phyloP scores from a whole-genome alignment of 2,113 vertebrate genomes.

The Labrus mixtus region DNA sequence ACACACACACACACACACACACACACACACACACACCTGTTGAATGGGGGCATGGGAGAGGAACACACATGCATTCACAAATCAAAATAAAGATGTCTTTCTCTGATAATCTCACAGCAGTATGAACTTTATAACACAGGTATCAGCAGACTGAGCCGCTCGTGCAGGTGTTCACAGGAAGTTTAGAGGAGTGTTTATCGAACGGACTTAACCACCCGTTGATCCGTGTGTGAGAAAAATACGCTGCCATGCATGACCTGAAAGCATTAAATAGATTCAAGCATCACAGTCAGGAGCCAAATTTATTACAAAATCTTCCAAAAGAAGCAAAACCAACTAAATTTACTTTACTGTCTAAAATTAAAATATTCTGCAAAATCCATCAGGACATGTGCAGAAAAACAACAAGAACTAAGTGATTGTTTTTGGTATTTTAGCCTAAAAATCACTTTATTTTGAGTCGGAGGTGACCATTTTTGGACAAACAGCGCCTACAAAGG shows the following conservation, averaged over 20 bases:
- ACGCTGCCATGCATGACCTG: too few species aligned
- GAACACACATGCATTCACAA: background rate
- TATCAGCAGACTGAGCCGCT: background rate
- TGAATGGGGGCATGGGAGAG: background rate
- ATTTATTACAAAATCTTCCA: too few species aligned
- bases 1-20: background rate
- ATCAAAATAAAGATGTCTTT: background rate
- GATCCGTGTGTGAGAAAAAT: background rate
- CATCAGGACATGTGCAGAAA: too few species aligned
- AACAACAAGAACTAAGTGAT: too few species aligned
- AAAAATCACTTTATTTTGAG: too few species aligned
- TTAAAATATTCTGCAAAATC: too few species aligned
- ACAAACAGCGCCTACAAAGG: too few species aligned
- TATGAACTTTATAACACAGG: background rate
- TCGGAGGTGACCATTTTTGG: too few species aligned
- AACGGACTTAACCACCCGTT: background rate
- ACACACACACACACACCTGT: background rate
- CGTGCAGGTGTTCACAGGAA: slow-evolving; percentile 11
- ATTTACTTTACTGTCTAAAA: too few species aligned
- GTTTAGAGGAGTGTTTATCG: background rate
- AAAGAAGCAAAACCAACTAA: too few species aligned
- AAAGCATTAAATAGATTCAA: background rate
- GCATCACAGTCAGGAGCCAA: background rate
- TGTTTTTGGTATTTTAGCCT: too few species aligned
- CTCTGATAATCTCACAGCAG: background rate